A percentile compares a stretch with the other conserved stretches of the same genome.
Evolutionary conservation across 2,113 vertebrate species (phyloP).

Genomic region (Hyla sarda): DNA sequence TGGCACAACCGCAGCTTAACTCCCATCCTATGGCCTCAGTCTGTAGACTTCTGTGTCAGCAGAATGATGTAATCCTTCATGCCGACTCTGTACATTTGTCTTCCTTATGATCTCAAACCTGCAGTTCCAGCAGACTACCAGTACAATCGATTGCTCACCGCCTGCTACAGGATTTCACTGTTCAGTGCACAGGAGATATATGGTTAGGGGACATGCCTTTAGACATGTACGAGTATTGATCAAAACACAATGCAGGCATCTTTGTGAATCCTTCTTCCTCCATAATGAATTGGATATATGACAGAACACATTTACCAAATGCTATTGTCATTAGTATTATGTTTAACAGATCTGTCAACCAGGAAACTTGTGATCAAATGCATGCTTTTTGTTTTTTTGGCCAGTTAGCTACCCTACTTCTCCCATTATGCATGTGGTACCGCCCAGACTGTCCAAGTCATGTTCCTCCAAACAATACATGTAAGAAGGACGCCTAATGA

Average conservation of each 20-base stretch:
- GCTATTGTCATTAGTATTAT: neutral
- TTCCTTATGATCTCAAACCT: conserved; percentile 55
- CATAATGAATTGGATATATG: neutral
- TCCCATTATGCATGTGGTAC: no score
- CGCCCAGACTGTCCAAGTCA: no score
- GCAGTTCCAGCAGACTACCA: conserved; percentile 53
- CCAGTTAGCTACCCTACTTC: no score
- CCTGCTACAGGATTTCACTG: conserved; percentile 20
- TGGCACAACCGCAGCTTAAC: conserved; percentile 26
- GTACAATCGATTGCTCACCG: conserved; percentile 39
- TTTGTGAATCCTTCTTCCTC: neutral
- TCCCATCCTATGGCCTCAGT: conserved; percentile 40
- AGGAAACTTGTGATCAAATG: neutral
- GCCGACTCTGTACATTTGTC: conserved; percentile 52
- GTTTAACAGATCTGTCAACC: neutral
- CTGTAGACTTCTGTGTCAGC: conserved; percentile 49
- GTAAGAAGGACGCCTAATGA: no score
- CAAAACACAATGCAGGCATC: neutral
- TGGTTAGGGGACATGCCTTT: conserved; percentile 12
- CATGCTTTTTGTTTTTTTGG: neutral
- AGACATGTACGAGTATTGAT: conserved; percentile 2
- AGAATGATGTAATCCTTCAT: conserved; percentile 53
- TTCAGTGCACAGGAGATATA: conserved; percentile 43
- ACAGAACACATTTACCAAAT: neutral
- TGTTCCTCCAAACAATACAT: no score